Evolutionary conservation across 2,797 vertebrate genomes (phyloP).

Genomic region (Typhlichthys eigenmanni): DNA sequence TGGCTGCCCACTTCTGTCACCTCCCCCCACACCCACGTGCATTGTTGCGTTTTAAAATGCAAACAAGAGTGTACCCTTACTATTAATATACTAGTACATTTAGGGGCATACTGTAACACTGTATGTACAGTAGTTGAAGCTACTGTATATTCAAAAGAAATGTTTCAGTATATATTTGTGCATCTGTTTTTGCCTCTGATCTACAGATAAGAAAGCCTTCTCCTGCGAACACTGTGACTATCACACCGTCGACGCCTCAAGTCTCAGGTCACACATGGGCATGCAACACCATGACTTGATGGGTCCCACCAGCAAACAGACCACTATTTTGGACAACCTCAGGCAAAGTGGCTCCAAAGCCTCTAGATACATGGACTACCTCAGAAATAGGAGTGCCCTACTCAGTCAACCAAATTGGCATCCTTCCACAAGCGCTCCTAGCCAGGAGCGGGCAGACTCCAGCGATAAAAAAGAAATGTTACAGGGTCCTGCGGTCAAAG

Average conservation of each 20-base stretch:
- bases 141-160: too few relatives aligned
- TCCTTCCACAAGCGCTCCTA: conserved; percentile 59
- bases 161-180: too few relatives aligned
- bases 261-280: conserved; percentile 75
- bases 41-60: too few relatives aligned
- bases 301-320: conserved; percentile 51
- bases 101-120: too few relatives aligned
- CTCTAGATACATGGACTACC: conserved; percentile 76
- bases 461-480: conserved; percentile 47
- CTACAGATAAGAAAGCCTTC: conserved; percentile 82
- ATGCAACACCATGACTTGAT: conserved; percentile 61
- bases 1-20: too few relatives aligned
- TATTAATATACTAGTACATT: neutral
- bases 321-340: conserved; percentile 44
- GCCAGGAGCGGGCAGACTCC: conserved; percentile 47
- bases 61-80: too few relatives aligned
- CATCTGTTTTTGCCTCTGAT: conserved; percentile 23
- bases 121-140: too few relatives aligned
- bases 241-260: conserved; percentile 67
- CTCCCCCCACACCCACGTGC: too few relatives aligned
- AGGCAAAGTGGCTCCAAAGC: conserved; percentile 65
- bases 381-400: conserved; percentile 70
- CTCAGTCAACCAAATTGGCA: conserved; percentile 73
- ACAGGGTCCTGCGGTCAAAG: conserved; percentile 47
- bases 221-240: conserved; percentile 83